Evolutionary conservation across 1,140 invertebrate species (phyloP), one percentile per base, ranked within the genome.

Genomic region (Lutraria rhynchaena): DNA sequence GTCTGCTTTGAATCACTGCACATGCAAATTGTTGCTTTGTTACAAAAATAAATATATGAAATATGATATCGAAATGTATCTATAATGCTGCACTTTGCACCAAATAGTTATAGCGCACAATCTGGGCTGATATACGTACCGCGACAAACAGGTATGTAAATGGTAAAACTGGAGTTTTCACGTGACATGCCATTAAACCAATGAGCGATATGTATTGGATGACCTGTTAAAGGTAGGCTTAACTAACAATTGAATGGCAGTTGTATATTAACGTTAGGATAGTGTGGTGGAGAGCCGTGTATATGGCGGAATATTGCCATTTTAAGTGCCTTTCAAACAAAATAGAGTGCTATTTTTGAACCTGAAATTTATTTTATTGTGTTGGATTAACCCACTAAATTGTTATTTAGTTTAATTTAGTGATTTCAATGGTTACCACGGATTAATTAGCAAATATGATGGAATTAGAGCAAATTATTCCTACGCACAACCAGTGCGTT

Each of bases 401-500:
- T 51, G 37, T 55, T 31, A n/a, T 27, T 15, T 3, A 17, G 17
- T 37, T 15, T n/a, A 24, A 75, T 61, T 75, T 17, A 71, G 53
- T 71, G 37, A 41, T 35, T 70, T 71, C 53, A 35, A 61, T 81
- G 77, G 60, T 27, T 60, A n/a, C 37, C 22, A 44, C 41, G 77
- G 77, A 81, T 60, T 81, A 83, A 82, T 37, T 29, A n/a, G 31
- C n/a, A 60, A 88, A 88, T 81, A 89, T 87, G 87, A 88, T 89
- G 85, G 80, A 89, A 86, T 81, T 87, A 74, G 83, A 89, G 51
- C 75, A 61, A 35, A 73, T 85, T 51, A 70, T 85, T 51, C 78
- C 81, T 24, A 73, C 75, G 9, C 57, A 71, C 51, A 83, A 83
- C 60, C 83, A 51, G 33, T 31, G 55, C 49, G 81, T 84, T 22